phyloP scores from a whole-genome alignment of 2,113 vertebrate species.

The Callocephalon fimbriatum region DNA sequence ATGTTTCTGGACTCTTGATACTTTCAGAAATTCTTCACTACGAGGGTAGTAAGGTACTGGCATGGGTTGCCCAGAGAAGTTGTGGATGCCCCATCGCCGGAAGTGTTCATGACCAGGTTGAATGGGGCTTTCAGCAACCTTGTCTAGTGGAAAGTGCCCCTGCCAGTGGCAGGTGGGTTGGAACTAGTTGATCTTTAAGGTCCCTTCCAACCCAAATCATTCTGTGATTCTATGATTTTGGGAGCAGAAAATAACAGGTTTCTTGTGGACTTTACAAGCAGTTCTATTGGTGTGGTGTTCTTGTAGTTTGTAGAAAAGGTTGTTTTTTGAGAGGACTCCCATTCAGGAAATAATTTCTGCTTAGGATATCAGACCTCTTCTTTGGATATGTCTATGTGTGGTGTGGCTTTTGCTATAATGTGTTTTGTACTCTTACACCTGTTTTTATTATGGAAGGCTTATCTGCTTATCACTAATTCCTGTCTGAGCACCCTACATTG shows the following conservation, averaged over 20 bases:
- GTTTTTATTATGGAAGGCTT: background rate
- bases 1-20: background rate
- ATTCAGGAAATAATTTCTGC: background rate
- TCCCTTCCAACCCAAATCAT: background rate
- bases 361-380: background rate
- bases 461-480: background rate
- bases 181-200: background rate
- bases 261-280: background rate
- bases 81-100: background rate
- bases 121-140: background rate
- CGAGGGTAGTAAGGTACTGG: background rate
- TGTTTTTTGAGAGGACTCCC: background rate
- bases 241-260: background rate
- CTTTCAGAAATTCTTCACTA: background rate
- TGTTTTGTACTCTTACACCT: background rate
- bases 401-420: background rate
- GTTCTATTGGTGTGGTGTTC: background rate
- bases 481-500: background rate
- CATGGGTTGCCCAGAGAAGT: background rate
- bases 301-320: background rate
- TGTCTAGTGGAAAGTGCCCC: background rate
- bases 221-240: background rate
- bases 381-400: accelerated
- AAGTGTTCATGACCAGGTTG: background rate
- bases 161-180: background rate